phyloP scores from a whole-genome alignment of 2,888 invertebrate species.

The Dendrolimus houi region DNA sequence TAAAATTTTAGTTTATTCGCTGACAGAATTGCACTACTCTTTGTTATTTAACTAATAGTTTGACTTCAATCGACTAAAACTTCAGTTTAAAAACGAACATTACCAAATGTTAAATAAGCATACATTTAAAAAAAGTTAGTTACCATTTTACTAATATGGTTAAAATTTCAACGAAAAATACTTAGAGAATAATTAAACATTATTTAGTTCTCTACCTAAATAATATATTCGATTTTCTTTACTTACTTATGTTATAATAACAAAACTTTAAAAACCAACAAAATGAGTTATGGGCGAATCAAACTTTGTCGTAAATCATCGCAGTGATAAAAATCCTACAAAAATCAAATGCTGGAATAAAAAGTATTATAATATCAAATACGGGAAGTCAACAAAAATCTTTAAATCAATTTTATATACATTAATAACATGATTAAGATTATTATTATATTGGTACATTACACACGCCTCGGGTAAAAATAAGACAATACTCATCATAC shows the following conservation, averaged over 20 bases:
- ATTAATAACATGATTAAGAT: constrained; percentile 35
- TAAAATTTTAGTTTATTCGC: no score
- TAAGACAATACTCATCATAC: not conserved
- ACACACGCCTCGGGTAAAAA: no score
- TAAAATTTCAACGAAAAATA: constrained; percentile 43
- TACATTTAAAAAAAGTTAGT: constrained; percentile 43
- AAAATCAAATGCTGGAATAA: not conserved
- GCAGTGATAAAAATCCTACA: not conserved
- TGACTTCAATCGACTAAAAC: constrained; percentile 1
- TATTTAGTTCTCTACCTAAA: constrained; percentile 35
- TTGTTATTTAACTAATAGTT: no score
- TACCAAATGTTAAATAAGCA: constrained; percentile 38
- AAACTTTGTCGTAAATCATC: not conserved
- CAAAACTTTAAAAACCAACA: not conserved
- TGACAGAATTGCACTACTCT: no score
- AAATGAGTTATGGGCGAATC: not conserved
- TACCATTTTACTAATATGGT: constrained; percentile 46
- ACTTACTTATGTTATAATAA: constrained; percentile 30
- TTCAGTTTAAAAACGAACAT: constrained; percentile 27
- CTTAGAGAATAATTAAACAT: constrained; percentile 34
- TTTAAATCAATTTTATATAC: constrained; percentile 59
- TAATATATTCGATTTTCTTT: constrained; percentile 43
- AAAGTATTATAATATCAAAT: constrained; percentile 50
- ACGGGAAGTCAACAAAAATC: constrained; percentile 50
- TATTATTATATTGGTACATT: no score